A percentile compares a stretch with the other conserved stretches of the same genome.
phyloP scores from a whole-genome alignment of 2,113 vertebrate species.

The Marmota flaviventris region DNA sequence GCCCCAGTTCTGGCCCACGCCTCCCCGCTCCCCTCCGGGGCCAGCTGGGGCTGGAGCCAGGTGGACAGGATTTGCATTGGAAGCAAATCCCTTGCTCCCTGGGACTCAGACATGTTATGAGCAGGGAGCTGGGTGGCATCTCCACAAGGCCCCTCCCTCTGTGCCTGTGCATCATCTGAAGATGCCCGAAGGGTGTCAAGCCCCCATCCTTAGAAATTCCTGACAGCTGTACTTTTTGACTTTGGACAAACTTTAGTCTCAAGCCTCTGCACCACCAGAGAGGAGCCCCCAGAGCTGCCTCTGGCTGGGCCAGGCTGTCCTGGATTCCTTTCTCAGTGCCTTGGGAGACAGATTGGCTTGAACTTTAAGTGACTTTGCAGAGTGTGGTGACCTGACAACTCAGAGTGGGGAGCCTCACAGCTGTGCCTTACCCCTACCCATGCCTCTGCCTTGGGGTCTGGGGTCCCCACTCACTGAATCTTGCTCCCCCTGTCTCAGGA shows the following conservation, averaged over 20 bases:
- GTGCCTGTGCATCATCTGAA: neutral
- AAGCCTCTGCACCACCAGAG: constrained; percentile 5
- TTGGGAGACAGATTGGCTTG: neutral
- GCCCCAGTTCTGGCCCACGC: neutral
- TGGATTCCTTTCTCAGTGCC: neutral
- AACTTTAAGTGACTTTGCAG: neutral
- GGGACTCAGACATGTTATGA: constrained; percentile 12
- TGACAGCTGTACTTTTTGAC: neutral
- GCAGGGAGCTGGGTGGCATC: neutral
- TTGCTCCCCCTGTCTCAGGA: neutral
- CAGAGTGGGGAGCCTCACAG: neutral
- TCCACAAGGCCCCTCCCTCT: neutral
- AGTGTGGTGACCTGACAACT: neutral
- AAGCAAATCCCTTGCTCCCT: constrained; percentile 71
- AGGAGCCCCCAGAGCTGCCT: neutral
- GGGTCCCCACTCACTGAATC: neutral
- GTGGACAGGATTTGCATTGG: constrained; percentile 74
- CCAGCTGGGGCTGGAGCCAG: constrained; percentile 30
- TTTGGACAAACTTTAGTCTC: neutral
- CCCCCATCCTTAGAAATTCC: neutral
- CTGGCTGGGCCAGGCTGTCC: neutral
- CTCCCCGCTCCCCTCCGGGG: neutral
- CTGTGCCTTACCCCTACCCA: too few species aligned
- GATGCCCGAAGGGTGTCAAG: neutral
- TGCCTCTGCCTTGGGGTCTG: neutral